Evolutionary conservation across 2,888 invertebrate genomes (phyloP), one percentile per base, ranked within the genome.

Genomic region (Meandrusa payeni): DNA sequence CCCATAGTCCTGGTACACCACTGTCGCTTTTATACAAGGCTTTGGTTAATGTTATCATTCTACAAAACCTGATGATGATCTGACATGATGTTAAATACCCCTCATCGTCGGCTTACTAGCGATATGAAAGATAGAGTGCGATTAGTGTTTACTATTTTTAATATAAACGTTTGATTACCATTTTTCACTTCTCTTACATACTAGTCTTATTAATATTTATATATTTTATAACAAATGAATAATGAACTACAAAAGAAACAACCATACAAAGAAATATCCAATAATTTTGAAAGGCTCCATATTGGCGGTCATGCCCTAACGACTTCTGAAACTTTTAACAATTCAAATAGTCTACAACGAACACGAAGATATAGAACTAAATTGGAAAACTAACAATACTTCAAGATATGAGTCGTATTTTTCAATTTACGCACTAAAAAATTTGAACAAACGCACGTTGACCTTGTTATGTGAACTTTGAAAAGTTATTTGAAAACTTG

Each of bases 381-480:
- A 31, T 17, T 31, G 5, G 31, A 31, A 31, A 17, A 31, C 31
- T 17, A 31, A 31, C 31, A 31, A 31, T 31, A 31, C 17, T 31
- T 31, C 17, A 17, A 17, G 31, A 31, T 31, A 31, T 31, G 31
- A 31, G 31, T 31, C n/a, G n/a, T n/a, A n/a, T n/a, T 19, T 19
- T 31, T 31, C 31, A 31, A 19, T 31, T 17, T 19, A 31, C 17
- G 15, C 17, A 31, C 2, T 10, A 15, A 31, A 31, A 31, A 17
- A 4, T 10, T 29, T 29, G 15, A 5, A 5, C 7, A 31, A 10
- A 31, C 10, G 9, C 13, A 5, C 10, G 19, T 31, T 17, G 9
- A 10, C 9, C 29, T 9, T 7, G n/a, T n/a, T n/a, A n/a, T n/a
- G n/a, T n/a, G n/a, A n/a, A n/a, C n/a, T n/a, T n/a, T 15, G 12